phyloP scores from a whole-genome alignment of 2,113 vertebrate species.

The Oryzias javanicus region DNA sequence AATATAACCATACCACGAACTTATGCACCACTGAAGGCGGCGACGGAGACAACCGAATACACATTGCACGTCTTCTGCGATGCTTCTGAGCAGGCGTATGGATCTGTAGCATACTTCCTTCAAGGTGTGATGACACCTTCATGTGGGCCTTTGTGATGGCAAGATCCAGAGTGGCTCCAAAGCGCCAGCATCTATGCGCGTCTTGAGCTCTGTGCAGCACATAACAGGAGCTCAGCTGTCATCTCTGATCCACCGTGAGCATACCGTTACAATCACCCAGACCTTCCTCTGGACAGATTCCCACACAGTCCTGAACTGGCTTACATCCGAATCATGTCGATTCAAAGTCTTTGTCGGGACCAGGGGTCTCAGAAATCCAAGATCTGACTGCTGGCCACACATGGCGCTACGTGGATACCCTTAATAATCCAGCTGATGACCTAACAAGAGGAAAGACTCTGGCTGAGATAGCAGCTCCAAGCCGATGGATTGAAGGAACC shows the following conservation, averaged over 20 bases:
- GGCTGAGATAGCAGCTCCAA: no score
- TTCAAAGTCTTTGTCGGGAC: conserved; percentile 1
- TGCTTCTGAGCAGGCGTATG: neutral
- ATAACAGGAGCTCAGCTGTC: neutral
- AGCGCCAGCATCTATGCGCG: neutral
- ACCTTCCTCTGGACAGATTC: neutral
- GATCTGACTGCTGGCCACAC: neutral
- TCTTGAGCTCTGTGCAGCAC: neutral
- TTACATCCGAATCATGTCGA: neutral
- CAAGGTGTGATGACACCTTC: neutral
- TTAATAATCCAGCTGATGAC: neutral
- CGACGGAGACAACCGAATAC: no score
- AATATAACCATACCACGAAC: neutral
- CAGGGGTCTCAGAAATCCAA: neutral
- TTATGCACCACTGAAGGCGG: neutral
- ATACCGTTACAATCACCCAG: neutral
- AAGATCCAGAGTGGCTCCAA: neutral
- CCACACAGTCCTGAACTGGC: neutral
- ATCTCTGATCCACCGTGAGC: neutral
- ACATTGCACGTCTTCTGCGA: neutral
- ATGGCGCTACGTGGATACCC: neutral
- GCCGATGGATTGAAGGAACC: no score
- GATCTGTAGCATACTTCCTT: neutral
- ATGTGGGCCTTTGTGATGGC: neutral
- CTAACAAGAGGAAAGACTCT: no score